Percentiles rank a stretch among this genome's conserved stretches.
These are phyloP conservation scores for Pluvialis apricaria DNA, from an alignment of 2,113 vertebrate genomes.

Conservation along the genomic window DNA sequence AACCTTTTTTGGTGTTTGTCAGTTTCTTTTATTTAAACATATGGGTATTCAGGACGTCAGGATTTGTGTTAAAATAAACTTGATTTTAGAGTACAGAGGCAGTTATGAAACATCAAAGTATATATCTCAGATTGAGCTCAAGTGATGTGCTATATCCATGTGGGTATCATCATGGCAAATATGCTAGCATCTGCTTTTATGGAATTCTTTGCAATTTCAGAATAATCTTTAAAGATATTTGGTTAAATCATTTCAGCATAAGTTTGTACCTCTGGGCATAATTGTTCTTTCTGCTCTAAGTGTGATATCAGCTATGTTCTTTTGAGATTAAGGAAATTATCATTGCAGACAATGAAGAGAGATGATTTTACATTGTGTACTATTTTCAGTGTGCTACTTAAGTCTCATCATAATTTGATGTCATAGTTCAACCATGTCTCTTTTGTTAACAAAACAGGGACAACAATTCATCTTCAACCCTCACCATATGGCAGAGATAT, in stretches of 20 bases:
- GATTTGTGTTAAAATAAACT: neutral
- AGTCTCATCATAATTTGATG: conserved; percentile 12
- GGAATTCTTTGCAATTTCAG: neutral
- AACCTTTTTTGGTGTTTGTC: neutral
- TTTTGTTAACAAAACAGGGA: conserved; percentile 31
- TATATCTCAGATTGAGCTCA: neutral
- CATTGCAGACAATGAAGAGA: neutral
- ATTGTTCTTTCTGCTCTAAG: neutral
- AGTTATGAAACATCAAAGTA: neutral
- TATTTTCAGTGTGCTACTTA: neutral
- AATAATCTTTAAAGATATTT: neutral
- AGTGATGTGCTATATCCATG: neutral
- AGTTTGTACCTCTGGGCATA: neutral
- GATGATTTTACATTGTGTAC: neutral
- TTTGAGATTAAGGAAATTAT: conserved; percentile 5
- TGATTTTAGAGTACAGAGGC: neutral
- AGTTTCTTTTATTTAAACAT: neutral
- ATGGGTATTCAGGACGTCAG: neutral
- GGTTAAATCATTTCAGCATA: neutral
- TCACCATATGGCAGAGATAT: conserved; percentile 20
- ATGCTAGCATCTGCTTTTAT: neutral
- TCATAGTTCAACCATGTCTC: conserved; percentile 2
- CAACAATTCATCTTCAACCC: conserved; percentile 12
- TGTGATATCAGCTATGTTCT: neutral
- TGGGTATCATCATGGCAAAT: neutral